Evolutionary conservation across 2,113 vertebrate species (phyloP).

Genomic region (Mobula birostris): DNA sequence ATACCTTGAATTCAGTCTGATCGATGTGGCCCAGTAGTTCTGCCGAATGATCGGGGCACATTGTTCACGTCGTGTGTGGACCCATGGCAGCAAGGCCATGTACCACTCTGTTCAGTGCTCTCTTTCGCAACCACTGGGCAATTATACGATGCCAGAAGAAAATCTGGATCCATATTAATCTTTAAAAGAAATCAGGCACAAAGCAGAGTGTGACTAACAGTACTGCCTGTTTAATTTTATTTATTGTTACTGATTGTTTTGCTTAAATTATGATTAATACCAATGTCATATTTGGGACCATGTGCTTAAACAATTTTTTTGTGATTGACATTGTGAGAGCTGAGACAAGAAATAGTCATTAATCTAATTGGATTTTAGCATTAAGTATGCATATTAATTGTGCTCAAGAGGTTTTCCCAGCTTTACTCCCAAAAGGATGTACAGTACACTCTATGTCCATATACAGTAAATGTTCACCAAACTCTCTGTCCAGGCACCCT

Average conservation of each 20-base stretch:
- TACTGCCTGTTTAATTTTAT: neutral
- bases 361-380: neutral
- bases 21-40: neutral
- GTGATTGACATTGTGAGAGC: neutral
- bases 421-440: neutral
- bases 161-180: neutral
- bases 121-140: neutral
- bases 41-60: neutral
- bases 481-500: neutral
- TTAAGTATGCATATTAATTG: slow-evolving; percentile 12
- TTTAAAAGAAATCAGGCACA: neutral
- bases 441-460: neutral
- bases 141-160: neutral
- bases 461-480: neutral
- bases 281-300: neutral
- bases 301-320: neutral
- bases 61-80: neutral
- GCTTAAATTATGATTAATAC: neutral
- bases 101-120: neutral
- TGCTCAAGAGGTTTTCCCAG: neutral
- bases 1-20: neutral
- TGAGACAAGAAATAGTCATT: neutral
- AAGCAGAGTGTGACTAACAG: neutral
- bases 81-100: neutral
- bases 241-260: neutral